Base-by-base conservation (phyloP, 2,888 invertebrate genomes). In the Parapristionchus giblindavisi region DNA sequence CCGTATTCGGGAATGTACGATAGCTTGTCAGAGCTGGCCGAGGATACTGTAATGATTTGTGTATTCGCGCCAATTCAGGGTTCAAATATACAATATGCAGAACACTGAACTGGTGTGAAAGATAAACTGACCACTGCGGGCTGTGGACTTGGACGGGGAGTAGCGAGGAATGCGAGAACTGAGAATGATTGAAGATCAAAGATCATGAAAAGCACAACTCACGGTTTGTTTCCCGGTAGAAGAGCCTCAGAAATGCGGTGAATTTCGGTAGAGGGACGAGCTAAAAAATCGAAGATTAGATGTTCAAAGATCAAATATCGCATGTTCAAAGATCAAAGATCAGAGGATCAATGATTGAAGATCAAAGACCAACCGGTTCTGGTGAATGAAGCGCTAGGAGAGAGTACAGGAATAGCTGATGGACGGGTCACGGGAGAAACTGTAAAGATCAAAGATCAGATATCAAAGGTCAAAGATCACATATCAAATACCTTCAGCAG, bases 331-430 rank as follows among this genome's bases (percentile, higher is more conserved):
- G 36, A 61, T 65, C 63, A 65, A 36, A 65, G 63, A 43, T 43
- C 43, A 65, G 43, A 14, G 11, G 11, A n/a, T 14, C 43, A 43
- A 43, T 14, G 43, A 43, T 43, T 17, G 17, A 43, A 43, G 8
- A 43, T 17, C 43, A 43, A 43, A 43, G 43, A 14, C 17, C 43
- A 43, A 43, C 40, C 40, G 14, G 43, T 29, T 43, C 27, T 21
- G 4, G 6, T 40, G n/a, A 29, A 21, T 29, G 43, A 43, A 3
- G 29, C 3, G 2, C 27, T 36, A 38, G n/a, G 63, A 29, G 43
- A 65, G 29, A 65, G 63, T 32, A 65, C 63, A 29, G 63, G 63
- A 17, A 65, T 65, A 36, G 29, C 27, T 2, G 63, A 65, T 27
- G 63, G 43, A 6, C 63, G 63, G 14, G 43, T 24, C 27, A n/a